phyloP scores from a whole-genome alignment of 2,797 vertebrate species.

The Trichosurus vulpecula region DNA sequence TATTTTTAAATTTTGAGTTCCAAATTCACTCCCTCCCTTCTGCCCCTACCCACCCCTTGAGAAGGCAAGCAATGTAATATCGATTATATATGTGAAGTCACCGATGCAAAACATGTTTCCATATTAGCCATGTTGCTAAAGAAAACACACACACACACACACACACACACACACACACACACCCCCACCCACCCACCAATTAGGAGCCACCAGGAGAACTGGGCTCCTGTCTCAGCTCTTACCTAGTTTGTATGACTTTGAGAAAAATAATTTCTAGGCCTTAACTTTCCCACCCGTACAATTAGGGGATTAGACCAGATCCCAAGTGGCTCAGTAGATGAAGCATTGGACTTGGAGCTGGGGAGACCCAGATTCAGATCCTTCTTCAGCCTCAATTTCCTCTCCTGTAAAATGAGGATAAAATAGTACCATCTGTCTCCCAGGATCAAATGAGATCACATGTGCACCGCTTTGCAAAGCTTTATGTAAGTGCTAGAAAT shows the following conservation, averaged over 20 bases:
- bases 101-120: too few species aligned
- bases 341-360: not conserved
- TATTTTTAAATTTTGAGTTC: too few species aligned
- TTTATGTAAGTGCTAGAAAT: not conserved
- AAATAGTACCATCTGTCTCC: not conserved
- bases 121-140: not conserved
- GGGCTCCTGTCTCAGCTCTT: too few species aligned
- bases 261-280: not conserved
- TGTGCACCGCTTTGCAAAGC: not conserved
- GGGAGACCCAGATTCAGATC: not conserved
- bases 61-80: not conserved
- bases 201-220: not conserved
- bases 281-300: not conserved
- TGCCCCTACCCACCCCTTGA: not conserved
- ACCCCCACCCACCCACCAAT: not conserved
- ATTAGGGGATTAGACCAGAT: not conserved
- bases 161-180: too few species aligned
- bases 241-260: not conserved
- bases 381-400: not conserved
- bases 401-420: not conserved
- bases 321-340: not conserved
- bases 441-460: not conserved
- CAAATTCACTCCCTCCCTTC: not conserved
- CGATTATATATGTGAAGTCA: not conserved
- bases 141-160: not conserved